A percentile compares a stretch with the other conserved stretches of the same genome.
These are phyloP conservation scores for Poeciliopsis presidionis DNA, from an alignment of 2,797 vertebrate genomes.

Conservation along the genomic window DNA sequence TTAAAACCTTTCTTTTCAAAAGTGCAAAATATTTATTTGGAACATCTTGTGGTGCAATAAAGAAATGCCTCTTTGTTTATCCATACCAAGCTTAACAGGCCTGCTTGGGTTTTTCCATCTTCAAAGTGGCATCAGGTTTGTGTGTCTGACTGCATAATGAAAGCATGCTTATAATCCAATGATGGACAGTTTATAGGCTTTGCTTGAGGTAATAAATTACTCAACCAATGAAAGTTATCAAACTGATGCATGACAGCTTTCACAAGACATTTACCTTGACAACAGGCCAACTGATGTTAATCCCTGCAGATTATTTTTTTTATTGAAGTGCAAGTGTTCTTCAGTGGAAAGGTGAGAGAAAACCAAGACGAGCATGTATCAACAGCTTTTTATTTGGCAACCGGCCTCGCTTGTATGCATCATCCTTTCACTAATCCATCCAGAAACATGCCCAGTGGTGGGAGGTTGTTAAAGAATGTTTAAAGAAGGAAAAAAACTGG, in stretches of 20 bases:
- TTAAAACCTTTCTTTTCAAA: not conserved
- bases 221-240: slow-evolving; percentile 13
- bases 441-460: slow-evolving; percentile 26
- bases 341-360: slow-evolving; percentile 13
- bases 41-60: slow-evolving; percentile 3
- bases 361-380: slow-evolving; percentile 27
- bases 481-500: slow-evolving; percentile 1
- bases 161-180: slow-evolving; percentile 17
- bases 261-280: slow-evolving; percentile 42
- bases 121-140: slow-evolving; percentile 2
- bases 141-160: slow-evolving; percentile 37
- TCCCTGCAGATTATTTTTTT: slow-evolving; percentile 39
- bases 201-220: slow-evolving; percentile 40
- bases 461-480: slow-evolving; percentile 25
- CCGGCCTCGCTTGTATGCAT: slow-evolving; percentile 5
- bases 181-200: slow-evolving; percentile 33
- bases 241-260: slow-evolving; percentile 41
- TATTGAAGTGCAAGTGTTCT: slow-evolving; percentile 10
- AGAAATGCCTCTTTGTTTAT: slow-evolving; percentile 1
- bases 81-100: slow-evolving; percentile 3
- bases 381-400: slow-evolving; percentile 37
- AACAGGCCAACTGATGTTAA: slow-evolving; percentile 37
- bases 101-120: slow-evolving; percentile 29
- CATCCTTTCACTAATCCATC: slow-evolving; percentile 36
- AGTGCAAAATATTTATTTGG: not conserved